Base-by-base conservation (phyloP, 2,888 invertebrate species). In the Dicyrtomina minuta region DNA sequence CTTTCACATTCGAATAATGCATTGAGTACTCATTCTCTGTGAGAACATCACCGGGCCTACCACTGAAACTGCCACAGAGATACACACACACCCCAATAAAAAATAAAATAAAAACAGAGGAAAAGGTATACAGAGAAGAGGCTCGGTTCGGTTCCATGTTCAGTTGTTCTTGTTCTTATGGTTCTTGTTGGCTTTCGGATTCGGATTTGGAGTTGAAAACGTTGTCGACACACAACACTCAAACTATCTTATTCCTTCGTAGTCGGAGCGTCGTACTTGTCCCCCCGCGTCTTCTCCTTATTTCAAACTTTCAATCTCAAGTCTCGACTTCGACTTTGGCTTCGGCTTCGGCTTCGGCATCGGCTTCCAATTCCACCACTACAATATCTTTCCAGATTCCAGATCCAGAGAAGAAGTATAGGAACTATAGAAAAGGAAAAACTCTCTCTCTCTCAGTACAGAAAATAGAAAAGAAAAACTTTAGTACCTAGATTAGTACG, bases 401-500 rank as follows among this genome's bases (percentile, higher is more conserved):
- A 20, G 41, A 41, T 13, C 44, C 20, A 43, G 4, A 24, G 46
- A 43, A 61, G 12, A 15, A 15, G 53, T 24, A 6, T 10, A 24
- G 24, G 6, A 53, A 53, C 53, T 1, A 5, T 49, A 58, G 58
- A 58, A 33, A 58, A 39, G 43, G 41, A 65, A 43, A 64, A 65
- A 44, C 43, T 64, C 53, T 65, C 65, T 24, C 55, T 53, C 43
- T 64, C 53, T 65, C 65, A 43, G 55, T 53, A 33, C 33, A 53
- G 65, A 55, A 65, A 65, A 55, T 65, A 65, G 17, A 46, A 46
- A 33, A 33, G 33, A n/a, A 46, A 65, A 65, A 65, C 55, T 65
- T 65, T 65, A 41, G 55, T 65, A n/a, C n/a, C n/a, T n/a, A 65
- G 65, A 65, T 65, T 65, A 41, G 55, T 65, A 53, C 8, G 24